Conservation (phyloP, 2,888 invertebrate genomes). For the Drosophila austrosaltans region DNA sequence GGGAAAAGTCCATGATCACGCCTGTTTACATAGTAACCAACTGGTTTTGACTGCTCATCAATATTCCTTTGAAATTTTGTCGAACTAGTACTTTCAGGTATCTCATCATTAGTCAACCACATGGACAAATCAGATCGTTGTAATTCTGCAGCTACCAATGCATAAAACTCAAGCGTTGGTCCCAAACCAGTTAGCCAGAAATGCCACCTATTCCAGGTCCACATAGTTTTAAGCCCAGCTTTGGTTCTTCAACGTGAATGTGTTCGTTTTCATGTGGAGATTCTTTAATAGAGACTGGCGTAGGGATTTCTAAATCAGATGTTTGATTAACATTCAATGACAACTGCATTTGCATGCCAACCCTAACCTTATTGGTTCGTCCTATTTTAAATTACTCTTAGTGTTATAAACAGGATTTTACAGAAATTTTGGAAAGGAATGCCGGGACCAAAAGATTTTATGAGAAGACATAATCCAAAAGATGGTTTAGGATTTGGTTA, state of each 20-base stretch:
- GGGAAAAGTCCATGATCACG: slow-evolving; percentile 96
- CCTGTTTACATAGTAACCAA: slow-evolving; percentile 94
- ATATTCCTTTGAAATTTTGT: slow-evolving; percentile 9
- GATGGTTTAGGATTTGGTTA: no score
- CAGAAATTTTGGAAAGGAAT: no score
- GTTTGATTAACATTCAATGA: slow-evolving; percentile 95
- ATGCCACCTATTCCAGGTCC: slow-evolving; percentile 92
- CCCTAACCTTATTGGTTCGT: no score
- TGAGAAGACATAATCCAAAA: no score
- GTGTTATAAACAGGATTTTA: no score
- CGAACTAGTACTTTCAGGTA: slow-evolving; percentile 80
- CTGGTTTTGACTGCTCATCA: slow-evolving; percentile 85
- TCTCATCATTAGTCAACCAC: slow-evolving; percentile 96
- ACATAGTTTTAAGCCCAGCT: slow-evolving; percentile 88
- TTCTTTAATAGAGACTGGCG: slow-evolving; percentile 88
- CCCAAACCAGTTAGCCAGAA: slow-evolving; percentile 97
- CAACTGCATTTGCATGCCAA: no score
- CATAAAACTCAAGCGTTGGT: slow-evolving; percentile 99
- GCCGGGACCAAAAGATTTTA: no score
- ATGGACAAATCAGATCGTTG: slow-evolving; percentile 95
- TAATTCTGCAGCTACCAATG: slow-evolving; percentile 95
- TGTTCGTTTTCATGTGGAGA: slow-evolving; percentile 61
- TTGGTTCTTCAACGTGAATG: slow-evolving; percentile 85
- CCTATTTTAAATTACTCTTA: no score
- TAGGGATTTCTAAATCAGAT: slow-evolving; percentile 93